Percentiles rank a stretch among this genome's conserved stretches.
phyloP scores from a whole-genome alignment of 2,888 invertebrate species.

The Zeuzera pyrina region DNA sequence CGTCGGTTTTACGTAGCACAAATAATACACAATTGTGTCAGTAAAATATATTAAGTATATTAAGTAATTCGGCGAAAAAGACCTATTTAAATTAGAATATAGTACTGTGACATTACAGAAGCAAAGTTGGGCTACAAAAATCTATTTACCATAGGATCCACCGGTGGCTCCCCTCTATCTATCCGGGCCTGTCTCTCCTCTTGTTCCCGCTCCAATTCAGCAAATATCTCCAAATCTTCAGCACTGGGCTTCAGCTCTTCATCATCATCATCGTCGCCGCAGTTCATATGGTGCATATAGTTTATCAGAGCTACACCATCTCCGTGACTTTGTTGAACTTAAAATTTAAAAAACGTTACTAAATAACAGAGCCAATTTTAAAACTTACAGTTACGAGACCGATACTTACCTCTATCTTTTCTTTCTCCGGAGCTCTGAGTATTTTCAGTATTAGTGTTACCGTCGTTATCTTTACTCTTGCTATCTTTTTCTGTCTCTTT shows the following conservation, averaged over 20 bases:
- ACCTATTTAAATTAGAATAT: no score
- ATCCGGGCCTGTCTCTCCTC: constrained; percentile 50
- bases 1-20: no score
- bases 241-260: constrained; percentile 46
- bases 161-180: constrained; percentile 53
- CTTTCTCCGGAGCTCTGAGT: constrained; percentile 13
- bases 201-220: constrained; percentile 47
- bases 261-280: constrained; percentile 20
- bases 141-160: constrained; percentile 61
- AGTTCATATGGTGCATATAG: constrained; percentile 35
- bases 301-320: constrained; percentile 42
- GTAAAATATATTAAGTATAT: no score
- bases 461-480: constrained; percentile 1
- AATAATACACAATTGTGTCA: no score
- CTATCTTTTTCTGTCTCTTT: constrained; percentile 11
- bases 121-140: no score
- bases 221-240: constrained; percentile 56
- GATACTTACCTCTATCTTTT: constrained; percentile 22
- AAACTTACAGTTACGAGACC: no score
- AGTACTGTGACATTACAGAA: no score
- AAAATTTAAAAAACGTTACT: background rate
- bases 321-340: constrained; percentile 23
- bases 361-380: no score
- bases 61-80: no score
- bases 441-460: background rate